Base-by-base conservation (phyloP, 2,797 vertebrate genomes). In the Hydrophis major region DNA sequence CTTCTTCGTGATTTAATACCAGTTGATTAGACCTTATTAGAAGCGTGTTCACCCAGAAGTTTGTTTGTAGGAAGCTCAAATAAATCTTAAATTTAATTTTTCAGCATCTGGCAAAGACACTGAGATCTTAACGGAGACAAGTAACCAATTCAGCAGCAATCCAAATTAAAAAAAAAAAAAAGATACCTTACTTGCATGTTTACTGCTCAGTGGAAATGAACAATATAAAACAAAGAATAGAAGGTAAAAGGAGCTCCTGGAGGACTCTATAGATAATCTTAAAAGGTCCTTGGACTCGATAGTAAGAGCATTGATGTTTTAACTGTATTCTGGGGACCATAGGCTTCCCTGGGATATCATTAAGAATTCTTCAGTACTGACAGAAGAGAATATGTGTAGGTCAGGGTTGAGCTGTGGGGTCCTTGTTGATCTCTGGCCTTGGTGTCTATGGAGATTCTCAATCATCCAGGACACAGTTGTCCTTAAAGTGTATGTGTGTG, bases 181-280 rank as follows among this genome's bases (percentile, higher is more conserved):
- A 13, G 93, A 94, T 92, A 94, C 90, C 91, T 95, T 95, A 95
- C 94, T 96, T 96, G 94, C 94, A 96, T 96, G 95, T 96, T 95
- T 96, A 97, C 89, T 96, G 94, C 92, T 91, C 90, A 93, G 60
- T 56, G 87, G 8, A 89, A 92, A 91, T n/a, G 89, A 87, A 27
- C 16, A 63, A 94, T 0, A 3, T 50, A 92, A 88, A 95, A 94
- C 69, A 14, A 50, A 55, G 32, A 91, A 32, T 6, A 87, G 60
- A 87, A 27, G 27, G 8, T 27, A 66, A n/a, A 55, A 74, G 53
- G 2, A 16, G 89, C 66, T 90, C 57, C 25, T 56, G 53, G 74
- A 56, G 66, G 57, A 56, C 32, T 27, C 18, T 56, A 10, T 59
- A 59, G 89, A 8, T 50, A 14, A 66, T n/a, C 47, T 50, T 16